These are phyloP conservation scores for Helicolenus hilgendorfi DNA, from an alignment of 2,797 vertebrate genomes.

Conservation along the genomic window DNA sequence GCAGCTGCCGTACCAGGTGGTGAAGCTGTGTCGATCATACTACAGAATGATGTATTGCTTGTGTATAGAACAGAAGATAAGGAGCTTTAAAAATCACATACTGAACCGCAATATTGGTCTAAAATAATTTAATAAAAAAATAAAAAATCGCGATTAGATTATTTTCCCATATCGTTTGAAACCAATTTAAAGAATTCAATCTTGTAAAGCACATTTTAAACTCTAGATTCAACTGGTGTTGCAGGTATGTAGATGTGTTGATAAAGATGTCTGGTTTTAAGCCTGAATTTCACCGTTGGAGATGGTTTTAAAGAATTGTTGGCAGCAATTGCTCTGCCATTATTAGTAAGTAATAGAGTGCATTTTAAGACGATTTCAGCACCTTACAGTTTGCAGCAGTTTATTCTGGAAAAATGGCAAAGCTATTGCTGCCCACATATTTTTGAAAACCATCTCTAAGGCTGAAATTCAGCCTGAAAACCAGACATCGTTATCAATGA, in stretches of 20 bases:
- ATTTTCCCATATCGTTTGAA: background rate
- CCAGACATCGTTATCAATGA: conserved; percentile 30
- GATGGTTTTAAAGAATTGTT: no score
- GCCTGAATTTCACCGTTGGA: no score
- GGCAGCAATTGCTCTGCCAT: no score
- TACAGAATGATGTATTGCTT: background rate
- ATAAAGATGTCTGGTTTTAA: no score
- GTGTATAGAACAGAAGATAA: background rate
- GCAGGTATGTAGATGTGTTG: background rate
- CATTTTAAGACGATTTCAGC: background rate
- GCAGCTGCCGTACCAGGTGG: no score
- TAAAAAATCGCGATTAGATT: background rate
- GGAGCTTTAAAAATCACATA: background rate
- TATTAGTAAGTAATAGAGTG: background rate
- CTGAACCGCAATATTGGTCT: background rate
- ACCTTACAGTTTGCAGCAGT: background rate
- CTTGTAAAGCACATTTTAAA: background rate
- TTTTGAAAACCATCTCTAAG: background rate
- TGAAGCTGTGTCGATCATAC: background rate
- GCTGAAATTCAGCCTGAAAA: conserved; percentile 4
- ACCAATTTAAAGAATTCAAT: background rate
- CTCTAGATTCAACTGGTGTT: background rate
- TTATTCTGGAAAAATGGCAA: background rate
- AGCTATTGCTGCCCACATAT: background rate
- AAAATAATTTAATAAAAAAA: background rate